Conservation (phyloP, 1,140 invertebrate species). For the Brachionus calyciflorus region DNA sequence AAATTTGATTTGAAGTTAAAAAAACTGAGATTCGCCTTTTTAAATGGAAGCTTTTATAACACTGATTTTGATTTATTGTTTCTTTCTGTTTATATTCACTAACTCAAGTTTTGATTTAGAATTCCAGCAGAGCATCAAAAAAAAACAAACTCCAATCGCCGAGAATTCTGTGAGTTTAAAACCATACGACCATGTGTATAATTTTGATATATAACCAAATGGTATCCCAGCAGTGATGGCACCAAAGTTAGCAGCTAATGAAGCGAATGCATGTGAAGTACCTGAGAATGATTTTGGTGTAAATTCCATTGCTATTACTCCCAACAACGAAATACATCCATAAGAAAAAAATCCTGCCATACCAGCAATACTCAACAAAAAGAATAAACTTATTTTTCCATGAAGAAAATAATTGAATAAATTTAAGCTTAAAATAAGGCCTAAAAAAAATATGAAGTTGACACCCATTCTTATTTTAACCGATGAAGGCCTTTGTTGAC, state of each 20-base stretch:
- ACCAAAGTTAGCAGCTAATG: constrained; percentile 30
- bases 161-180: neutral
- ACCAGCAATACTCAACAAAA: neutral
- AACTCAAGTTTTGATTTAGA: constrained; percentile 12
- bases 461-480: neutral
- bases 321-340: constrained; percentile 25
- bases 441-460: neutral
- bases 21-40: too few species aligned
- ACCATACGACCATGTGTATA: neutral
- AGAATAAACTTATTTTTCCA: neutral
- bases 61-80: too few species aligned
- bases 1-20: too few species aligned
- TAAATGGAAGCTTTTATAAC: too few species aligned
- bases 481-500: neutral
- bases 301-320: constrained; percentile 45
- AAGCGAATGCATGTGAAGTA: constrained; percentile 21
- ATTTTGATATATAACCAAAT: constrained; percentile 29
- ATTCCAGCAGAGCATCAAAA: neutral
- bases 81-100: too few species aligned
- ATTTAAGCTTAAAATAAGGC: neutral
- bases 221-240: constrained; percentile 16
- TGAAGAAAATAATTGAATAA: constrained; percentile 22
- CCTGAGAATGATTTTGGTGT: constrained; percentile 23
- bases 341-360: constrained; percentile 18
- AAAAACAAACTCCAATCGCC: neutral